These are phyloP conservation scores for Aselliscus stoliczkanus DNA, from an alignment of 2,797 vertebrate genomes.

Conservation along the genomic window DNA sequence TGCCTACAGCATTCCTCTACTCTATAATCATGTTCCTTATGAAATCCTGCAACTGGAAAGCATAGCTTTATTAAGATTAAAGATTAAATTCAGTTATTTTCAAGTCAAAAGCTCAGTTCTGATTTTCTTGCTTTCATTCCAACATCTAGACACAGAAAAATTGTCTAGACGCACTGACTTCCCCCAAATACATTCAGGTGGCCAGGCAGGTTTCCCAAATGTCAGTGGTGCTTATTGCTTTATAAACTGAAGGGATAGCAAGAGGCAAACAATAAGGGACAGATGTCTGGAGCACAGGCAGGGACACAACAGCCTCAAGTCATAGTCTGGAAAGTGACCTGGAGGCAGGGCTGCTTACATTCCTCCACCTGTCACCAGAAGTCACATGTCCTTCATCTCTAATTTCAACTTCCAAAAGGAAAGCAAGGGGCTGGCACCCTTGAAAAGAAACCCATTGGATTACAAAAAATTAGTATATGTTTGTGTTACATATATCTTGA, in stretches of 20 bases:
- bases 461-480: background rate
- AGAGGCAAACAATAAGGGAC: background rate
- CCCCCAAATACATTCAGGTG: background rate
- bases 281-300: background rate
- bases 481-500: background rate
- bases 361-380: background rate
- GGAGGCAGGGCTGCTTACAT: background rate
- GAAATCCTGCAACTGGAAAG: background rate
- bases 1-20: background rate
- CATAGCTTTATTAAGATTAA: background rate
- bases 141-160: background rate
- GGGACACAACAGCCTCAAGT: background rate
- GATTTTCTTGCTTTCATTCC: background rate
- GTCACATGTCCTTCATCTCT: background rate
- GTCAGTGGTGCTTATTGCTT: background rate
- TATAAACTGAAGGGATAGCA: background rate
- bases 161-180: background rate
- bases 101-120: background rate
- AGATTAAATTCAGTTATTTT: background rate
- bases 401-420: background rate
- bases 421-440: background rate
- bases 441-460: background rate
- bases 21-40: background rate
- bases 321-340: background rate
- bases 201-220: background rate